Evolutionary conservation across 2,113 vertebrate genomes (phyloP).

Genomic region (Acanthochromis polyacanthus): DNA sequence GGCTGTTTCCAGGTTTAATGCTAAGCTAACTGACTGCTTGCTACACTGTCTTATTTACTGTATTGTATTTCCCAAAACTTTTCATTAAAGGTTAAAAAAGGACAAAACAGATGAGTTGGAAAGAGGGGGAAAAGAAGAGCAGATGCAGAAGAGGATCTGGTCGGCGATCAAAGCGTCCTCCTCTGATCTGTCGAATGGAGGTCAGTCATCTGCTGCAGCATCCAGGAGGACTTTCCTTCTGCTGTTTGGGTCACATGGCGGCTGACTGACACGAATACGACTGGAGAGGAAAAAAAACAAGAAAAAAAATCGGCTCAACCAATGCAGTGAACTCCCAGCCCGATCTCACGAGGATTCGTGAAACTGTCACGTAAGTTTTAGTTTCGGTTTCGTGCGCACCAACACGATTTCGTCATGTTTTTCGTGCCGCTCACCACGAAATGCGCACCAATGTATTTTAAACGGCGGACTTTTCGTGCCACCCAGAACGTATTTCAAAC

Average conservation of each 20-base stretch:
- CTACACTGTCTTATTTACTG: too few relatives aligned
- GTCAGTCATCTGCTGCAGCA: conserved; percentile 53
- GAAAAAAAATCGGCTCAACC: neutral
- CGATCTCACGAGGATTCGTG: too few relatives aligned
- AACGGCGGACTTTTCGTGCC: too few relatives aligned
- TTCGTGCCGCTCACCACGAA: too few relatives aligned
- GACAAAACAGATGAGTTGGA: neutral
- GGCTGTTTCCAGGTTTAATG: neutral
- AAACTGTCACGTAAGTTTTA: too few relatives aligned
- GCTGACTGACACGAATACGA: conserved; percentile 50
- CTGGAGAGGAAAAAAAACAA: conserved; percentile 16
- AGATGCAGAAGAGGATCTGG: conserved; percentile 21
- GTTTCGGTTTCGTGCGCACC: too few relatives aligned
- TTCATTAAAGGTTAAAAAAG: neutral
- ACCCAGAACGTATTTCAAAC: too few relatives aligned
- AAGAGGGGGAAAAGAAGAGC: neutral
- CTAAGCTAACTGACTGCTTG: neutral
- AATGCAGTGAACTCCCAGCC: neutral
- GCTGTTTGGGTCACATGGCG: conserved; percentile 42
- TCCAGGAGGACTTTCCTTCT: conserved; percentile 59
- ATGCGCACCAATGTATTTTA: too few relatives aligned
- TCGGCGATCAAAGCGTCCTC: conserved; percentile 30
- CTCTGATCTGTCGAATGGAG: conserved; percentile 59
- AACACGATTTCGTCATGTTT: too few relatives aligned
- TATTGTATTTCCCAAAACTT: neutral